Evolutionary conservation across 2,888 invertebrate genomes (phyloP), one percentile per base, ranked within the genome.

Genomic region (Pammene fasciana): DNA sequence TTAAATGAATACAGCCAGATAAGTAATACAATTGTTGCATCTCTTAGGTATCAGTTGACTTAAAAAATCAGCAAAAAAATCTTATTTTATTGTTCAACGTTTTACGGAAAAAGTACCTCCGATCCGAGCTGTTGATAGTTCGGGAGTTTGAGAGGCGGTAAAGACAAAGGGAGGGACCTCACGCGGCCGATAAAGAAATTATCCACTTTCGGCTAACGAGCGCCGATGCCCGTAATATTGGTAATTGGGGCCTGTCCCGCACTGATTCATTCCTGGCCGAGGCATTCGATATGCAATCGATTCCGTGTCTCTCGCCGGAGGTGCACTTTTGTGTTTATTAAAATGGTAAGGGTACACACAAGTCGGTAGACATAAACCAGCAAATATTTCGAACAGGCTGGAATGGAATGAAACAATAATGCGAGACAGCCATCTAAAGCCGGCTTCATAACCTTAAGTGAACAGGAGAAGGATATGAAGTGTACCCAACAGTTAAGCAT

Each of bases 181-280:
- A 87, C 88, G 82, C 86, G 83, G 82, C 81, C 81, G 87, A 88
- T 89, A 86, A 87, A 88, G 88, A 88, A 88, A 88, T 89, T 87
- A 88, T 84, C 85, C 81, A 78, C 82, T 84, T 84, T 82, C 81
- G 77, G 79, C 85, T 86, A 87, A 88, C 86, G 86, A 88, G 83
- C 81, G 76, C 79, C 78, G 73, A 75, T 75, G 76, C 70, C 71
- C 74, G 75, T 76, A 75, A 78, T 61, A 66, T 68, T 59, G 76
- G 82, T 85, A 85, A 85, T 85, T 85, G 83, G 84, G 76, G 79
- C 77, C 79, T 81, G 81, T 79, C 78, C 67, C 61, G 57, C 60
- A 67, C 72, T 73, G 72, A 75, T 70, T 73, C 72, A 73, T 72
- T 72, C 67, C 52, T 34, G 56, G 67, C 67, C 60, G 57, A 59